Conservation (phyloP, 2,888 invertebrate species). For the Rhopalosiphum nymphaeae region DNA sequence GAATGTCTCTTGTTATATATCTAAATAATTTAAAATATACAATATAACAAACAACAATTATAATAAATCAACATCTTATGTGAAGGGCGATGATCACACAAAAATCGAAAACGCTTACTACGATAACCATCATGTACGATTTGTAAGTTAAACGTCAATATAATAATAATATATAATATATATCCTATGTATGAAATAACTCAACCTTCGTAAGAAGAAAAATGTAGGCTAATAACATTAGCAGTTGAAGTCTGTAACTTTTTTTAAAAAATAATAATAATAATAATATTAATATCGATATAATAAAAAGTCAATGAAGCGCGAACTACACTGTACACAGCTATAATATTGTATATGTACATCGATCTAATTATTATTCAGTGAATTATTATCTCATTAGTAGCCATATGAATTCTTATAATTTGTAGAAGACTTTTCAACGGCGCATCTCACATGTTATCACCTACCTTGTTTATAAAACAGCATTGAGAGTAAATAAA, state of each 20-base stretch:
- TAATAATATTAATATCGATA: not conserved
- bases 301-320: too few species aligned
- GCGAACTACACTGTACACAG: not conserved
- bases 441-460: not conserved
- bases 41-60: not conserved
- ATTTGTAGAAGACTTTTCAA: not conserved
- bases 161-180: not conserved
- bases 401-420: not conserved
- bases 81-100: not conserved
- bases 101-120: not conserved
- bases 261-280: not conserved
- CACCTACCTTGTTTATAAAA: not conserved
- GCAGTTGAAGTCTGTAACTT: too few species aligned
- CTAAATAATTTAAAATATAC: not conserved
- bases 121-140: not conserved
- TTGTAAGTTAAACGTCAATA: not conserved
- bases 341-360: not conserved
- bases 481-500: not conserved
- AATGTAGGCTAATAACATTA: too few species aligned
- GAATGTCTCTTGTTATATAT: not conserved
- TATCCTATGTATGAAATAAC: too few species aligned
- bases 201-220: too few species aligned
- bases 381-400: not conserved
- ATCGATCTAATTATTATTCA: not conserved
- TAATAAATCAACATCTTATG: not conserved